Evolutionary conservation across 2,113 vertebrate genomes (phyloP), one percentile per base, ranked within the genome.

Genomic region (Rhadina sibilatrix): DNA sequence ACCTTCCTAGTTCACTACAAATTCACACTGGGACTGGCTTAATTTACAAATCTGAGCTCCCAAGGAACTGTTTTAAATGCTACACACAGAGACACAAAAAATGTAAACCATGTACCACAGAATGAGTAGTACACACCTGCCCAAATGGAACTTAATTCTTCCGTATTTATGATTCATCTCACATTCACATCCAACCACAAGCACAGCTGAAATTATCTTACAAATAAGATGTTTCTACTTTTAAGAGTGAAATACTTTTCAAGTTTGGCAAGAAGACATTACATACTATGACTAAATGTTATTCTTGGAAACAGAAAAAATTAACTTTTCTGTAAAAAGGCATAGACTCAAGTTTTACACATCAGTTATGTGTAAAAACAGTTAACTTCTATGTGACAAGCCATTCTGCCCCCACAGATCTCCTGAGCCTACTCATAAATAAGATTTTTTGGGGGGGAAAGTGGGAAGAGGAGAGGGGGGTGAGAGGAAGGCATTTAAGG

Each of bases 381-480:
- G 25, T 64, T 69, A 47, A 80, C 31, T 60, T 65, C 54, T 44
- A 21, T 14, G 21, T 64, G 57, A 57, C 56, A 54, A 92, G 42
- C 11, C 37, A 59, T 89, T 89, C 52, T 42, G 57, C 30, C 24
- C 35, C 17, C 46, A 24, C 15, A 63, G 28, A 46, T 12, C 8
- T 70, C 25, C 57, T 40, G 25, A 90, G 35, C 19, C 68, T 53
- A 33, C 3, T 47, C 13, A 47, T 8, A 38, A 22, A 49, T 65
- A 74, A 74, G 23, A 52, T 13, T 57, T 37, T 13, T 9, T 0
- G 6, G 20, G 6, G 4, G 2, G 1, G 3, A 8, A 53, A 44
- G 8, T 3, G 1, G 9, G 21, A 56, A 49, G 10, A 33, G 13
- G 5, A 21, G 42, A 31, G 6, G 6, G 21, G 3, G 3, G 10